Base-by-base conservation (phyloP, 2,888 invertebrate genomes). In the Cerceris ruficornis region DNA sequence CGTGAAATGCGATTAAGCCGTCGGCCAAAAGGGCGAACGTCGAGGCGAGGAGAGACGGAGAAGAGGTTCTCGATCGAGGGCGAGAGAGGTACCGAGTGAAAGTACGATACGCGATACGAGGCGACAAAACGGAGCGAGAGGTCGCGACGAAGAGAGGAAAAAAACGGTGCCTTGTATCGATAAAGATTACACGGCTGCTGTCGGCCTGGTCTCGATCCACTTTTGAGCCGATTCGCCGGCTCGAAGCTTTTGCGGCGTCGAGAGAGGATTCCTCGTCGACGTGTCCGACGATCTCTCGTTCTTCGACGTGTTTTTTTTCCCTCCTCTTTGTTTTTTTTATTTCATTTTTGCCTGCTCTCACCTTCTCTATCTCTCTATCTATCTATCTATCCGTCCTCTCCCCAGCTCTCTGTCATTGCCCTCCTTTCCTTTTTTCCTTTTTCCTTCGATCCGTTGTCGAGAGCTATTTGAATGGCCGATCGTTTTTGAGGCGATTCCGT, bases 1-100 rank as follows among this genome's bases (percentile, higher is more conserved):
- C 83, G 81, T 88, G 83, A 88, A 88, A 88, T 88, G 85, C 85
- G 85, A 85, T 88, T 88, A 87, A 84, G 75, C 67, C 60, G 64
- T 70, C 65, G 62, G 39, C 28, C 72, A 67, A 59, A 28, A 69
- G 69, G 62, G 69, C 69, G 62, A 75, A 46, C 28, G 11, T 50
- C 52, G 64, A 42, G 66, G 46, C 55, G 54, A 55, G 62, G 60
- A 58, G 50, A 14, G 9, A 43, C 43, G 55, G 46, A 71, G 46
- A 13, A 41, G n/a, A 58, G 39, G 14, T 39, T 39, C 43, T 28
- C 49, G 49, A 42, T 41, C 41, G 66, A 49, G 28, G 15, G 15
- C 14, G 46, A 60, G 67, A 64, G 52, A 55, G 62, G 43, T 50
- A 43, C 41, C 42, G 64, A 59, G 72, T 46, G 67, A 57, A 28